Evolutionary conservation across 2,113 vertebrate genomes (phyloP).

Genomic region (Spizaetus ornatus): DNA sequence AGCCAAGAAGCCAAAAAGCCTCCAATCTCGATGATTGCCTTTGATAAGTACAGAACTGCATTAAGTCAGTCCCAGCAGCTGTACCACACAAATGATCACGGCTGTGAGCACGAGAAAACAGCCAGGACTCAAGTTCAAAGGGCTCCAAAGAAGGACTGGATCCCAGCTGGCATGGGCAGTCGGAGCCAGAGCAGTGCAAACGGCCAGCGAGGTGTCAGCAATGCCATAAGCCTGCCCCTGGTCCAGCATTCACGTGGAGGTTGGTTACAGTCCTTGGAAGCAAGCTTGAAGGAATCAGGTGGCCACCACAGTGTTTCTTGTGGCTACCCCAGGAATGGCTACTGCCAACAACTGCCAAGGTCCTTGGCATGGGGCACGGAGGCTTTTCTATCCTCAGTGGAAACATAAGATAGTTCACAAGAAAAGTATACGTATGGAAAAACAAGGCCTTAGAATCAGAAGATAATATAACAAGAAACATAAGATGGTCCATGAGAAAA

Average conservation of each 20-base stretch:
- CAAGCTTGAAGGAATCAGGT: background rate
- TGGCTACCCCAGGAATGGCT: background rate
- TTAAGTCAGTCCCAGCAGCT: background rate
- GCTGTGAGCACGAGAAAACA: background rate
- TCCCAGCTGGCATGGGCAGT: background rate
- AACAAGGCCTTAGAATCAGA: background rate
- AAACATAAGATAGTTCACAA: background rate
- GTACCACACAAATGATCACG: rapidly evolving
- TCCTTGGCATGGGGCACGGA: background rate
- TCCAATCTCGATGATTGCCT: background rate
- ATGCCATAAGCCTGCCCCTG: background rate
- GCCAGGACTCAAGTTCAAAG: background rate
- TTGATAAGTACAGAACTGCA: background rate
- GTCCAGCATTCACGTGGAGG: rapidly evolving
- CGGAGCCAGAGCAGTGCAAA: background rate
- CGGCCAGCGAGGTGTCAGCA: background rate
- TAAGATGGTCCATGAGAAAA: background rate
- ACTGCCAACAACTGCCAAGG: background rate
- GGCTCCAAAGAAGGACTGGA: background rate
- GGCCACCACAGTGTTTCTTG: background rate
- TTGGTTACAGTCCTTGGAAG: background rate
- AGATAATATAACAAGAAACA: background rate
- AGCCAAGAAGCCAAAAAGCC: background rate
- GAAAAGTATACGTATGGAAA: background rate
- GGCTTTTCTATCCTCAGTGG: background rate